Evolutionary conservation across 2,113 vertebrate genomes (phyloP), one percentile per base, ranked within the genome.

Genomic region (Tricholaema leucomelas): DNA sequence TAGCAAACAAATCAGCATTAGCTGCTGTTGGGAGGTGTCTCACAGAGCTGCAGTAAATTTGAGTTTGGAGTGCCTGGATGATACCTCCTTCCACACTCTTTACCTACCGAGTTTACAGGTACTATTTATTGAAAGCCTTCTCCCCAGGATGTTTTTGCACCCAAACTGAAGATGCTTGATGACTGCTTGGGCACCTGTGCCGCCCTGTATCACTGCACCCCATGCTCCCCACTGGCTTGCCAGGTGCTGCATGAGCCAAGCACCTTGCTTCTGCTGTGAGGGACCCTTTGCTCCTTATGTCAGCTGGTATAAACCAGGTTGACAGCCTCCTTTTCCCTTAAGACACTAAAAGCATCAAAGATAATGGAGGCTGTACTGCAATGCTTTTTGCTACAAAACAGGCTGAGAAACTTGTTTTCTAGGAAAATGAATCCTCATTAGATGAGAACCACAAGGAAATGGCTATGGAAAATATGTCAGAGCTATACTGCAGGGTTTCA

Each of bases 81-180:
- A 55, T 30, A 10, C 9, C 44, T 72, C 28, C 31, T 65, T 76
- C 38, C 50, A 27, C 15, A 40, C 8, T 13, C 48, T 28, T 63
- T 59, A 50, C 13, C 42, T 75, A 54, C 36, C 0, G 1, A 84
- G 59, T 59, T 58, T 81, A 54, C 30, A 46, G 25, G 31, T 33
- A 33, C 9, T 33, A 16, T 19, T 36, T 58, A 52, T 21, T 23
- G 54, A 69, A 44, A 16, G 12, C 36, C 87, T 73, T 61, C 23
- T 38, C 27, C 66, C 12, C 0, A 0, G 14, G 7, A 16, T 0
- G 0, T 12, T 79, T 71, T 75, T n/a, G 4, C 0, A 1, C 30
- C 35, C 1, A 1, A 12, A 15, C 30, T 16, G 36, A 59, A 63
- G 59, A 9, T 23, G 31, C 8, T 4, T 0, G 0, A 15, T 35